Percentiles rank a stretch among this genome's conserved stretches.
Conservation (phyloP, 2,113 vertebrate genomes). For the Vireo altiloquus region DNA sequence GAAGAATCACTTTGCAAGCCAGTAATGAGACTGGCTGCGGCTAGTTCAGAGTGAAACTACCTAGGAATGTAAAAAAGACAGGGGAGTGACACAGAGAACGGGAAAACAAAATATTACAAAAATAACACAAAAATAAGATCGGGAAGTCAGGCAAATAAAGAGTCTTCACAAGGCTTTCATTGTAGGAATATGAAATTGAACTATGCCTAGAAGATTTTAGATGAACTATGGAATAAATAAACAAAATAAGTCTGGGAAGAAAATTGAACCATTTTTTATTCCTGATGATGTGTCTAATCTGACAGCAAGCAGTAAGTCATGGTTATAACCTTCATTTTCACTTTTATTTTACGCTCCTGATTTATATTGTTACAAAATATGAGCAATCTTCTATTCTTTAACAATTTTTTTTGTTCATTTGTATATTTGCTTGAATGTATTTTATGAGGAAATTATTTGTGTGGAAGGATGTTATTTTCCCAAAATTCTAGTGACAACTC, state of each 20-base stretch:
- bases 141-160: background rate
- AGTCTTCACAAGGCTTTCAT: background rate
- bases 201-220: background rate
- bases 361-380: background rate
- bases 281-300: background rate
- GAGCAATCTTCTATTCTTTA: background rate
- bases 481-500: background rate
- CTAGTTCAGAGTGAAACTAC: background rate
- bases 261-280: background rate
- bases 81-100: background rate
- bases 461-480: background rate
- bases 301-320: background rate
- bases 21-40: background rate
- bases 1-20: constrained; percentile 9
- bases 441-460: background rate
- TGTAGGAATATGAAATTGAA: background rate
- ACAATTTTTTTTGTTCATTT: background rate
- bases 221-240: background rate
- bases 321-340: background rate
- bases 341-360: background rate
- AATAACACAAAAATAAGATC: background rate
- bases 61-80: background rate
- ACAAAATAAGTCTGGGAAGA: background rate
- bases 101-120: background rate
- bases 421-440: background rate